phyloP scores from a whole-genome alignment of 2,797 vertebrate genomes.

The Thaleichthys pacificus region DNA sequence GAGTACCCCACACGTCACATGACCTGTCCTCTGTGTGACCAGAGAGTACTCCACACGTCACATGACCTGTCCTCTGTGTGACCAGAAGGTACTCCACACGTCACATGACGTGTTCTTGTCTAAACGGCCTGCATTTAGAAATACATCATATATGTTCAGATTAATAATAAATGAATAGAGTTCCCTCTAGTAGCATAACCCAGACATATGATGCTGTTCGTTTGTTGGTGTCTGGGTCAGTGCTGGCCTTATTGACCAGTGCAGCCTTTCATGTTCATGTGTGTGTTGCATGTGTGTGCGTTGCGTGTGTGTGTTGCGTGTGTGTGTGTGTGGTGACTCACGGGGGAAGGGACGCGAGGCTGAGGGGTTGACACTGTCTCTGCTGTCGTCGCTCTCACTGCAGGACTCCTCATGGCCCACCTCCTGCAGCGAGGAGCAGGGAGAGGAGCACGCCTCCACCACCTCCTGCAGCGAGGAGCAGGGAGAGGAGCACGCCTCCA shows the following conservation, averaged over 20 bases:
- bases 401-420: conserved; percentile 94
- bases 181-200: too few species aligned
- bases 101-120: too few species aligned
- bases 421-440: conserved; percentile 90
- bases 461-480: conserved; percentile 88
- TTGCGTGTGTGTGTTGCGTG: not conserved
- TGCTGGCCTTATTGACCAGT: conserved; percentile 14
- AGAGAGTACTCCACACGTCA: too few species aligned
- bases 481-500: conserved; percentile 91
- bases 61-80: too few species aligned
- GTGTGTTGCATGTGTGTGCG: not conserved
- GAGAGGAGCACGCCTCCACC: conserved; percentile 93
- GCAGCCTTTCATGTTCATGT: not conserved
- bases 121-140: too few species aligned
- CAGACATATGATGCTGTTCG: not conserved
- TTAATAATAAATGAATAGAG: too few species aligned
- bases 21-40: too few species aligned
- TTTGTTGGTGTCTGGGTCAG: not conserved
- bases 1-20: too few species aligned
- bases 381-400: conserved; percentile 97
- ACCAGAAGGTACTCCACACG: too few species aligned
- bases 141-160: too few species aligned
- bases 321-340: conserved; percentile 73
- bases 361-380: conserved; percentile 96
- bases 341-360: conserved; percentile 89